These are phyloP conservation scores for Pterophyllum scalare DNA, from an alignment of 2,113 vertebrate species.

Conservation along the genomic window DNA sequence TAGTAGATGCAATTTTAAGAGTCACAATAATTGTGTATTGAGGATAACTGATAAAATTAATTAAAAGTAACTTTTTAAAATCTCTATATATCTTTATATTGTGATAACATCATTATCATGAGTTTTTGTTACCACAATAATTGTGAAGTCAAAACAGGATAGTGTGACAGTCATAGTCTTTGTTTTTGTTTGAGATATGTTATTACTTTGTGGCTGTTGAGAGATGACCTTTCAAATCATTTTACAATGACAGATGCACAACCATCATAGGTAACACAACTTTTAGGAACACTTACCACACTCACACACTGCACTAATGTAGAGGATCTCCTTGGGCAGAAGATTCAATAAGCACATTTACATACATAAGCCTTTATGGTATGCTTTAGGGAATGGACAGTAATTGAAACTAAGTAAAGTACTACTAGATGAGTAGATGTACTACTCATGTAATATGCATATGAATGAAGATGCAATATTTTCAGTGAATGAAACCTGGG, in stretches of 20 bases:
- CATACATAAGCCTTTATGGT: neutral
- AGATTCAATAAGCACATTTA: neutral
- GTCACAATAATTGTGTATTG: fast-evolving
- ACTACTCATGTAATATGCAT: neutral
- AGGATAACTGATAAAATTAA: neutral
- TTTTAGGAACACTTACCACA: neutral
- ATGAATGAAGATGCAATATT: neutral
- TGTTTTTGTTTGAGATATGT: neutral
- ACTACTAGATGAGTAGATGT: neutral
- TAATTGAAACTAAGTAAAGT: neutral
- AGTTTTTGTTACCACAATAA: neutral
- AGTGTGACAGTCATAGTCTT: neutral
- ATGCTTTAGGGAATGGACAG: neutral
- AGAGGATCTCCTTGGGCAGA: neutral
- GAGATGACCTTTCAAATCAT: neutral
- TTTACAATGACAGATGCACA: neutral
- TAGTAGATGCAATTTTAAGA: neutral
- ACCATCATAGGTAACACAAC: too few species aligned
- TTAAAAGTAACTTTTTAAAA: neutral
- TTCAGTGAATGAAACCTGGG: neutral
- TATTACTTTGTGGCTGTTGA: neutral
- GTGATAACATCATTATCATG: neutral
- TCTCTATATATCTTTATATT: fast-evolving
- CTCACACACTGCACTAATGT: neutral
- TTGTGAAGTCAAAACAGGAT: neutral